Conservation (phyloP, 2,888 invertebrate species). For the Harpalus rufipes region DNA sequence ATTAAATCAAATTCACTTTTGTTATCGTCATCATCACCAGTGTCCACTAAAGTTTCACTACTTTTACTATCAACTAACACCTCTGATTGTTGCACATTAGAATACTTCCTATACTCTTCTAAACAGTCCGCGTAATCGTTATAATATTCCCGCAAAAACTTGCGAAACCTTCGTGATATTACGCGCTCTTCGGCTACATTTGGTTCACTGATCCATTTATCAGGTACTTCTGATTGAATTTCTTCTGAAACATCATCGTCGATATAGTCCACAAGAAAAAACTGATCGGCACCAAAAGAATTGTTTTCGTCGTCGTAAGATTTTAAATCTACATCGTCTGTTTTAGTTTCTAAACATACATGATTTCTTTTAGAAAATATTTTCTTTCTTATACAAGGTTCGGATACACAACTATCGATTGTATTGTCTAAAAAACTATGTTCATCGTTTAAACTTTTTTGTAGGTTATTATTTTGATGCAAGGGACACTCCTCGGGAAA, state of each 20-base stretch:
- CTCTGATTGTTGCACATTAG: slow-evolving; percentile 67
- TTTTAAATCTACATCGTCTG: slow-evolving; percentile 72
- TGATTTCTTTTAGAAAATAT: slow-evolving; percentile 70
- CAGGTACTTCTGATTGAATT: slow-evolving; percentile 68
- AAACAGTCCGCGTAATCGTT: slow-evolving; percentile 83
- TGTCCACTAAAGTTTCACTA: slow-evolving; percentile 57
- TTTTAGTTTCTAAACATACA: slow-evolving; percentile 73
- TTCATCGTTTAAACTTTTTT: slow-evolving; percentile 59
- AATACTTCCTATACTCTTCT: slow-evolving; percentile 77
- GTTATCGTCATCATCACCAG: slow-evolving; percentile 55
- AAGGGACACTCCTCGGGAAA: slow-evolving; percentile 75
- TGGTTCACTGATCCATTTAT: slow-evolving; percentile 74
- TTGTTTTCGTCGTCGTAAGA: slow-evolving; percentile 72
- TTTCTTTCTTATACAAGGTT: slow-evolving; percentile 71
- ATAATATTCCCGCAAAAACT: slow-evolving; percentile 80
- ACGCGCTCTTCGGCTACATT: slow-evolving; percentile 73
- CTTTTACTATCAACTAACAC: slow-evolving; percentile 63
- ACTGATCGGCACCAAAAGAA: slow-evolving; percentile 74
- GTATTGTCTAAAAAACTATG: slow-evolving; percentile 60
- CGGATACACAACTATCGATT: slow-evolving; percentile 69
- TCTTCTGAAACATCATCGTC: slow-evolving; percentile 67
- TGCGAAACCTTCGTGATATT: slow-evolving; percentile 70
- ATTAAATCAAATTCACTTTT: slow-evolving; percentile 50
- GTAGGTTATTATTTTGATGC: slow-evolving; percentile 26
- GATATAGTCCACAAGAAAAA: slow-evolving; percentile 75